Evolutionary conservation across 2,113 vertebrate species (phyloP), one percentile per base, ranked within the genome.

Genomic region (Nycticryphes semicollaris): DNA sequence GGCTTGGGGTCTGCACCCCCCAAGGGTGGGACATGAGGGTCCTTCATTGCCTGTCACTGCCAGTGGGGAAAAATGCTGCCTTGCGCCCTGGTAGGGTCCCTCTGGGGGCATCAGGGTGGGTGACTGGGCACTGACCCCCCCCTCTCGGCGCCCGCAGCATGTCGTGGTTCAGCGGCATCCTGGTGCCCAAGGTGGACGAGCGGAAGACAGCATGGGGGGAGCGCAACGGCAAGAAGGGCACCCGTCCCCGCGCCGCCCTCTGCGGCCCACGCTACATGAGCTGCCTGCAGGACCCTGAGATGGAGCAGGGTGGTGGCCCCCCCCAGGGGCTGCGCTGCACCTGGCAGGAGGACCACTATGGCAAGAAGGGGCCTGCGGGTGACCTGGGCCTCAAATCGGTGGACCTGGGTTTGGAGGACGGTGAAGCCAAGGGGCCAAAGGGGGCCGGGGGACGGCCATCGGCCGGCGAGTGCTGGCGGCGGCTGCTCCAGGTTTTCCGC

Each of bases 151-250:
- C 90, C 93, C 47, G 1, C 96, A 97, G 96, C 92, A 97, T 99
- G 99, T 99, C 99, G 93, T 99, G 99, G 99, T 99, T 99, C 98
- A 99, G 99, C 89, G 99, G 99, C 96, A 99, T 99, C 98, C 97
- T 99, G 98, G 99, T 99, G 72, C 98, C 99, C 97, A 99, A 99
- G 98, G 99, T 99, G 98, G 99, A 99, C 41, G 99, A 99, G 91
- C 98, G 98, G 95, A 99, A 99, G 97, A 99, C 99, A 51, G 99
- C 99, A 97, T 99, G 99, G 99, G 99, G 99, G 47, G 99, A 99
- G 91, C 98, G 99, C 98, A 99, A 99, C 97, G 99, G 99, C 97
- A 99, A 99, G 98, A 99, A 99, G 97, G 98, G 98, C 80, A 97
- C 98, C 68, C 98, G 98, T 75, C 98, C 98, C 70, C 98, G 98